A percentile compares a stretch with the other conserved stretches of the same genome.
Conservation (phyloP, 2,113 vertebrate genomes). For the Chloropsis cyanopogon region DNA sequence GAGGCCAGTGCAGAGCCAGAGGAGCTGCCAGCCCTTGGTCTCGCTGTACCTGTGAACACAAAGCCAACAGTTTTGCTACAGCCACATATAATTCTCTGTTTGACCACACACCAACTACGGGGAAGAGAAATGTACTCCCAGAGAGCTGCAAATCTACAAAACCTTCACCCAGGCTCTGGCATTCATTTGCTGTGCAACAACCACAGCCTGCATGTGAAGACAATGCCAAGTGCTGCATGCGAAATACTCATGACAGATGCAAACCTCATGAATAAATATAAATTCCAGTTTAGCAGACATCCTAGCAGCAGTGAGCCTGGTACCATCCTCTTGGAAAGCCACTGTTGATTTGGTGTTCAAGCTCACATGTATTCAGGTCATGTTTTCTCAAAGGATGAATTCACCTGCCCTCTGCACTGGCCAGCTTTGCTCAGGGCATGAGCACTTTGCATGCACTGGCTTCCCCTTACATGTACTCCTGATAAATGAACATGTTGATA, state of each 20-base stretch:
- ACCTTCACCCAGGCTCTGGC: background rate
- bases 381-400: background rate
- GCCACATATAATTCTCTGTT: background rate
- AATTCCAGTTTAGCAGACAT: background rate
- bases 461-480: background rate
- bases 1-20: slow-evolving; percentile 94
- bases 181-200: background rate
- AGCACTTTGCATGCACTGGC: background rate
- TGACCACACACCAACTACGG: background rate
- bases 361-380: background rate
- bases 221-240: background rate
- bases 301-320: background rate
- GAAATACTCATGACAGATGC: background rate
- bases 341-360: background rate
- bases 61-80: background rate
- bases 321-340: background rate
- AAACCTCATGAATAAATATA: background rate
- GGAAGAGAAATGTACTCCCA: background rate
- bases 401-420: background rate
- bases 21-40: slow-evolving; percentile 91
- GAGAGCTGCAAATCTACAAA: background rate
- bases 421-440: background rate
- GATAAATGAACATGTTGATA: background rate
- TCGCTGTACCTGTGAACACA: slow-evolving; percentile 80
- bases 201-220: background rate